Evolutionary conservation across 2,113 vertebrate species (phyloP).

Genomic region (Petrocephalus microphthalmus): DNA sequence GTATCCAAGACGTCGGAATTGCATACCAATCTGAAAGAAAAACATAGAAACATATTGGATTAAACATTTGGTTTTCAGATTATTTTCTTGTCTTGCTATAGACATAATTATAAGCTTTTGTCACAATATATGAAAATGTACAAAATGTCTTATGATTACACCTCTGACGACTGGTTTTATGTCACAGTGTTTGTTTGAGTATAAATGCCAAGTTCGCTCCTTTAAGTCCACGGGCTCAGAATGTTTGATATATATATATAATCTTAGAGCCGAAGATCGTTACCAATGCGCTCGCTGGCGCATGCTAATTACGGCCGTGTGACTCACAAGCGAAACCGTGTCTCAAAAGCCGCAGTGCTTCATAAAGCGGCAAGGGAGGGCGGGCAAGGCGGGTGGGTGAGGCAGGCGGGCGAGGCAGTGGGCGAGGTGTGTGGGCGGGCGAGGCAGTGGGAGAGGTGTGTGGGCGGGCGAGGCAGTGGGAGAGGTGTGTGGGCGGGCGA

Average conservation of each 20-base stretch:
- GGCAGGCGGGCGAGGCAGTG: not conserved
- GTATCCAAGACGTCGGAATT: not conserved
- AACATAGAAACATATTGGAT: not conserved
- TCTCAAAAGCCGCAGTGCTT: not conserved
- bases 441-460: not conserved
- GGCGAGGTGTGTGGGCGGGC: not conserved
- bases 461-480: not conserved
- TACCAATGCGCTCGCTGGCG: not conserved
- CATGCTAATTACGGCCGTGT: conserved; percentile 1
- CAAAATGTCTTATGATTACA: not conserved
- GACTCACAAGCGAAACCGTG: conserved; percentile 8
- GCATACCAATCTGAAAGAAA: not conserved
- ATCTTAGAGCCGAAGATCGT: not conserved
- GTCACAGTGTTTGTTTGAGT: not conserved
- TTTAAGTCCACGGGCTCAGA: not conserved
- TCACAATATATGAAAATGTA: not conserved
- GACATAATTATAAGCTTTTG: not conserved
- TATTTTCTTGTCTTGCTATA: not conserved
- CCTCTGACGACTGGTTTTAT: not conserved
- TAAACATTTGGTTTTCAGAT: not conserved
- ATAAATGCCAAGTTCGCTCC: not conserved
- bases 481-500: not conserved
- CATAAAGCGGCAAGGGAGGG: not conserved
- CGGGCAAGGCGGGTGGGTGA: not conserved
- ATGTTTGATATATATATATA: conserved; percentile 1